Evolutionary conservation across 1,140 invertebrate genomes (phyloP).

Genomic region (Xylocopa sonorina): DNA sequence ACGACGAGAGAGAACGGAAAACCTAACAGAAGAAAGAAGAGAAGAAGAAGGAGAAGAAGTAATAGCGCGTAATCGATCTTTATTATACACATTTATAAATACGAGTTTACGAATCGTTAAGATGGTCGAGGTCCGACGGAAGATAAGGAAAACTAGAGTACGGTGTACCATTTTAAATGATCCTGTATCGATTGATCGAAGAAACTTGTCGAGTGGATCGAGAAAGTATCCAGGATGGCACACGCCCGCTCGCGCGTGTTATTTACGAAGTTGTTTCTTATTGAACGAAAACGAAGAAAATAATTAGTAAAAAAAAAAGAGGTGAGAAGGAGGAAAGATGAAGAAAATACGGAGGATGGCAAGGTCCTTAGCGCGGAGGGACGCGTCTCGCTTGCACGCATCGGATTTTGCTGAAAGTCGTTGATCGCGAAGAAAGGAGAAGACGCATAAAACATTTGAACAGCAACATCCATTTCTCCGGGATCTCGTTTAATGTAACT

Average conservation of each 20-base stretch:
- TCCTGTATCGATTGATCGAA: constrained; percentile 10
- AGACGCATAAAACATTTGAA: not conserved
- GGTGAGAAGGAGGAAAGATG: not conserved
- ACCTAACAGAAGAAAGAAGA: not conserved
- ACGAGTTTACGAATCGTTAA: constrained; percentile 52
- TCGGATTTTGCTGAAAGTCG: constrained; percentile 56
- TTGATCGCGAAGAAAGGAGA: not conserved
- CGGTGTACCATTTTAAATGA: constrained; percentile 7
- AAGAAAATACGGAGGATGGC: not conserved
- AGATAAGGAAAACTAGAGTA: not conserved
- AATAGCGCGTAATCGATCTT: constrained; percentile 48
- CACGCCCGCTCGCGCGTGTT: constrained; percentile 42
- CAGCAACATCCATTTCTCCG: not conserved
- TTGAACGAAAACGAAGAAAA: not conserved
- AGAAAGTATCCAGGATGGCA: not conserved
- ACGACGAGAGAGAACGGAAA: not conserved
- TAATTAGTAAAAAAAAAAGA: not conserved
- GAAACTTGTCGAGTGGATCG: not conserved
- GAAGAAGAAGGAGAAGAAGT: not conserved
- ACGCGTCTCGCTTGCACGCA: constrained; percentile 40
- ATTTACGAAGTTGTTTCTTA: constrained; percentile 43
- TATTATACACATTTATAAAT: constrained; percentile 63
- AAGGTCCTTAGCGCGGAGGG: constrained; percentile 27
- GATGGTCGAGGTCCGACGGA: constrained; percentile 9
- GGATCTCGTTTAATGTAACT: constrained; percentile 10